Conservation (phyloP, 2,797 vertebrate genomes). For the Epinephelus malabaricus region DNA sequence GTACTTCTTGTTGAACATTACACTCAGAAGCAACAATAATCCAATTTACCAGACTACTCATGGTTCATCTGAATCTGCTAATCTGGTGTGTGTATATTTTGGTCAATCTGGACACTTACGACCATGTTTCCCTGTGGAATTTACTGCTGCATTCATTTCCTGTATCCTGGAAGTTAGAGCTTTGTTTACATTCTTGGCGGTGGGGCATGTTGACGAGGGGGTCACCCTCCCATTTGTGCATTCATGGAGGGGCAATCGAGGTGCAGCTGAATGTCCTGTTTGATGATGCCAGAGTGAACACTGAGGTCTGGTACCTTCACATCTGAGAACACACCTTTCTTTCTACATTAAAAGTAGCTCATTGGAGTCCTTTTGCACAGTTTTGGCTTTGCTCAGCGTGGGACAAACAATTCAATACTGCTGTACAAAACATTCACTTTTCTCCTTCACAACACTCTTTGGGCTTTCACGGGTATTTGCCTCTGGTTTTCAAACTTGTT, state of each 20-base stretch:
- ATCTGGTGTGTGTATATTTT: not conserved
- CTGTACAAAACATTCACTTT: not conserved
- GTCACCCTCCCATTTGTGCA: not conserved
- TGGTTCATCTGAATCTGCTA: not conserved
- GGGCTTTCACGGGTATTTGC: not conserved
- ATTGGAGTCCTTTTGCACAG: not conserved
- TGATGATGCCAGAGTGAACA: not conserved
- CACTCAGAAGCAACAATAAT: not conserved
- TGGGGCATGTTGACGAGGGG: not conserved
- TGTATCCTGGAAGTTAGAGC: not conserved
- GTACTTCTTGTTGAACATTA: not conserved
- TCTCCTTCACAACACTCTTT: not conserved
- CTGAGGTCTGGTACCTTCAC: not conserved
- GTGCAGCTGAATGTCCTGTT: not conserved
- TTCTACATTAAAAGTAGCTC: constrained; percentile 9
- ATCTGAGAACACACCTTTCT: not conserved
- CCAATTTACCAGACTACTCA: not conserved
- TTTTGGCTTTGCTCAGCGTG: not conserved
- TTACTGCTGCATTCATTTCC: not conserved
- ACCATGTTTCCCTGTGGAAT: not conserved
- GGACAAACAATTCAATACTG: not conserved
- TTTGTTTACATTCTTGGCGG: constrained; percentile 15
- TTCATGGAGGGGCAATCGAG: not conserved
- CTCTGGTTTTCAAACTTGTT: not conserved
- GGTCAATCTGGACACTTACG: not conserved